A percentile compares a stretch with the other conserved stretches of the same genome.
Conservation (phyloP, 2,888 invertebrate species). For the Drosophila paucipuncta region DNA sequence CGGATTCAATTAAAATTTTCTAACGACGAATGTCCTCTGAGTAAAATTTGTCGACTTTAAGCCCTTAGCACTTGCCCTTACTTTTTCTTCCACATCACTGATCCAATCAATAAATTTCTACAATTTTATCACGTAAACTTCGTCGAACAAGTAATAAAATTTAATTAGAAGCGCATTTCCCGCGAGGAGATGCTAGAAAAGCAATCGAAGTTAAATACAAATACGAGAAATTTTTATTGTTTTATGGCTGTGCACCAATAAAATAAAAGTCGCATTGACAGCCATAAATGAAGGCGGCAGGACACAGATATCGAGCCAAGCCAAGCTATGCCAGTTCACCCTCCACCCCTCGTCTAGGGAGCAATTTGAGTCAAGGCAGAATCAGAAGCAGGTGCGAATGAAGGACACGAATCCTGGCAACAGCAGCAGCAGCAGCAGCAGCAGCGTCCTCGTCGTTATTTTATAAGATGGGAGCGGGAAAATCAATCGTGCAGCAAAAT, state of each 20-base stretch:
- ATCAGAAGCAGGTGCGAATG: slow-evolving; percentile 52
- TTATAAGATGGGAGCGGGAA: slow-evolving; percentile 54
- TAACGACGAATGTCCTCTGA: background rate
- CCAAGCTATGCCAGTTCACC: background rate
- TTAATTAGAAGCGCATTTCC: slow-evolving; percentile 75
- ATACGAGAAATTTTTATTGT: slow-evolving; percentile 71
- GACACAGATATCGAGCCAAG: slow-evolving; percentile 3
- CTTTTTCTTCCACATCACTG: slow-evolving; percentile 5
- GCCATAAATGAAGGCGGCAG: slow-evolving; percentile 53
- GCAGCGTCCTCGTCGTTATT: slow-evolving; percentile 13
- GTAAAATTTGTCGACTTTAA: background rate
- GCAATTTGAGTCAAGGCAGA: slow-evolving; percentile 53
- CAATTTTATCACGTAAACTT: slow-evolving; percentile 62
- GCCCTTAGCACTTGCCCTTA: no score
- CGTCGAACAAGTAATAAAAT: slow-evolving; percentile 70
- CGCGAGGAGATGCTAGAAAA: slow-evolving; percentile 33
- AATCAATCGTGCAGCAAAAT: slow-evolving; percentile 76
- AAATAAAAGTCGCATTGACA: slow-evolving; percentile 48
- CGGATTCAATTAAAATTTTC: background rate
- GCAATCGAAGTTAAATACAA: slow-evolving; percentile 61
- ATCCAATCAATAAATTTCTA: slow-evolving; percentile 21
- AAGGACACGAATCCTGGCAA: slow-evolving; percentile 46
- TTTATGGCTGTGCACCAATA: slow-evolving; percentile 63
- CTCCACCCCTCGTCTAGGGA: slow-evolving; percentile 46
- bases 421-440: slow-evolving; percentile 15